Evolutionary conservation across 2,797 vertebrate genomes (phyloP), one percentile per base, ranked within the genome.

Genomic region (Taenioides sp.): DNA sequence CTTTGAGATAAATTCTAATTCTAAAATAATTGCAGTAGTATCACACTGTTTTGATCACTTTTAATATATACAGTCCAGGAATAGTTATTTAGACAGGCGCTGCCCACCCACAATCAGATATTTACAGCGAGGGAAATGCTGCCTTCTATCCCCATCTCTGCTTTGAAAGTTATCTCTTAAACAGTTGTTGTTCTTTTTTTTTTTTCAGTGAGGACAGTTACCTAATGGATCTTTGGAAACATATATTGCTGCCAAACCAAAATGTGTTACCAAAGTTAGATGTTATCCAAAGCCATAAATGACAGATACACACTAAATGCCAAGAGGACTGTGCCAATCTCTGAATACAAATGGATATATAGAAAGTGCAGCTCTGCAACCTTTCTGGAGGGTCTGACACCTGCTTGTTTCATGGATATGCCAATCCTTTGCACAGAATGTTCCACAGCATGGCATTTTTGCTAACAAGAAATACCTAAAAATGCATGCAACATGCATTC

Each of bases 271-370:
- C 63, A 65, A 14, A 7, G 40, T 27, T 22, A 23, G 37, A 65
- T 65, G 25, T 66, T 66, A 47, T 64, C 18, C n/a, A 43, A 64
- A 6, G 25, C 25, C 49, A 23, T 60, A 25, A 31, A 7, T 27
- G 65, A 73, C 28, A 58, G 37, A 70, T 63, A 52, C 43, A 16
- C 43, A 43, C 16, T 49, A 69, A 61, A 5, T 40, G 25, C 7
- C 16, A 27, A 28, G 47, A 25, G 11, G 25, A n/a, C 12, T 47
- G 20, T 25, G 43, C n/a, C 14, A 27, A 49, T 23, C 22, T 65
- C 63, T 49, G 63, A 27, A 47, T 47, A 18, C 22, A 47, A 16
- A 23, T 27, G 23, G 1, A 47, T 22, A 49, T 47, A 16, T 47
- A 47, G 11, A 40, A 40, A 10, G 11, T 40, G 37, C 37, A 12